A percentile compares a stretch with the other conserved stretches of the same genome.
Conservation (phyloP, 2,888 invertebrate species). For the Tipula unca region DNA sequence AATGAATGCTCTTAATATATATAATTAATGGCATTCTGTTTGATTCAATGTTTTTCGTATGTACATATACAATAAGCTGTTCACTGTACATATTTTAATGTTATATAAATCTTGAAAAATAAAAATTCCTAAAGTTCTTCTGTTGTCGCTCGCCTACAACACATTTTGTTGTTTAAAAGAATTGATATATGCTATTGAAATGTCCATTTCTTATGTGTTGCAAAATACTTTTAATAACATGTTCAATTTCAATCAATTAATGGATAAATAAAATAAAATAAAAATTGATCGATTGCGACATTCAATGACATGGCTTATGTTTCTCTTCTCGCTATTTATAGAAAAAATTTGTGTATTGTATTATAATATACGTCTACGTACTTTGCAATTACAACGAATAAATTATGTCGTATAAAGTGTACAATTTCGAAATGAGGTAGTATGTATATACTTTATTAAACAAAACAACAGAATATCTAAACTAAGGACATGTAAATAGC, state of each 20-base stretch:
- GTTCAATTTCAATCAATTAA: background rate
- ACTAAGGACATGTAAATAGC: too few species aligned
- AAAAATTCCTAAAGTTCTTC: background rate
- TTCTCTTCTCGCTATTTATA: too few species aligned
- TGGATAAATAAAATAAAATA: background rate
- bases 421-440: too few species aligned
- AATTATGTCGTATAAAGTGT: too few species aligned
- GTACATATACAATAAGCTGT: too few species aligned
- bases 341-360: too few species aligned
- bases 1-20: background rate
- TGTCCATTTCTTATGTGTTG: background rate
- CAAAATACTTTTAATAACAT: background rate
- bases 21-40: background rate
- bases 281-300: background rate
- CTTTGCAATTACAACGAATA: too few species aligned
- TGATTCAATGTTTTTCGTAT: background rate
- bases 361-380: too few species aligned
- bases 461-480: too few species aligned
- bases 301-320: background rate
- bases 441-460: too few species aligned
- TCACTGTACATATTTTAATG: background rate
- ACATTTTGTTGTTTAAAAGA: background rate
- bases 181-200: background rate
- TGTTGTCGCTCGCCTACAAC: background rate
- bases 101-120: background rate